phyloP scores from a whole-genome alignment of 2,113 vertebrate genomes.

The Malurus cyaneus region DNA sequence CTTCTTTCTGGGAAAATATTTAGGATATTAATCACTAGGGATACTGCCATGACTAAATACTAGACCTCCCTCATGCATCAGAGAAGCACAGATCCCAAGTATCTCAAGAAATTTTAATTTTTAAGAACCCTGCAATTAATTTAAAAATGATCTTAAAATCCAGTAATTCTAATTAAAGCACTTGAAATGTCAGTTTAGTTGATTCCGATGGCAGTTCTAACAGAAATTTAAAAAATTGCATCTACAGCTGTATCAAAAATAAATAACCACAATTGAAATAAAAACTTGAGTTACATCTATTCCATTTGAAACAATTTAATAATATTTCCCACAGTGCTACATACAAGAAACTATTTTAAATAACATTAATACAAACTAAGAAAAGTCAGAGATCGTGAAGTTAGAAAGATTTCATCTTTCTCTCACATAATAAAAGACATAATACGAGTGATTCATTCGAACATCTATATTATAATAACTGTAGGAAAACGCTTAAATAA shows the following conservation, averaged over 20 bases:
- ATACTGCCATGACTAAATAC: neutral
- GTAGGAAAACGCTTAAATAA: conserved; percentile 32
- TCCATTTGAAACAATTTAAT: conserved; percentile 45
- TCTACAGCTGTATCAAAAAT: conserved; percentile 17
- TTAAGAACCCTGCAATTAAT: conserved; percentile 41
- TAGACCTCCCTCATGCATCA: neutral
- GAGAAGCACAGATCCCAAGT: neutral
- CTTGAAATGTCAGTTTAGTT: conserved; percentile 23
- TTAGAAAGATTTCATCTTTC: conserved; percentile 5
- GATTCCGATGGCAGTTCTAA: conserved; percentile 32
- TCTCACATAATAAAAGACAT: conserved; percentile 16
- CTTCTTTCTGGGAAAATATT: neutral
- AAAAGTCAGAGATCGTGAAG: neutral
- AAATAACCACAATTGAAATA: conserved; percentile 10
- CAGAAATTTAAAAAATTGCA: neutral
- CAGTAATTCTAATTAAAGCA: neutral
- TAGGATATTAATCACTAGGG: neutral
- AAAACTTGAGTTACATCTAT: neutral
- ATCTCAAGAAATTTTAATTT: conserved; percentile 43
- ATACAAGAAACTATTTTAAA: conserved; percentile 43
- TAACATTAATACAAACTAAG: conserved; percentile 38
- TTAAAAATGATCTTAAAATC: neutral
- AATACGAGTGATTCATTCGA: neutral
- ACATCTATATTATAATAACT: neutral
- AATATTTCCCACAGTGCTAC: conserved; percentile 12